These are phyloP conservation scores for Eretmocerus hayati DNA, from an alignment of 2,888 invertebrate genomes.

Conservation along the genomic window DNA sequence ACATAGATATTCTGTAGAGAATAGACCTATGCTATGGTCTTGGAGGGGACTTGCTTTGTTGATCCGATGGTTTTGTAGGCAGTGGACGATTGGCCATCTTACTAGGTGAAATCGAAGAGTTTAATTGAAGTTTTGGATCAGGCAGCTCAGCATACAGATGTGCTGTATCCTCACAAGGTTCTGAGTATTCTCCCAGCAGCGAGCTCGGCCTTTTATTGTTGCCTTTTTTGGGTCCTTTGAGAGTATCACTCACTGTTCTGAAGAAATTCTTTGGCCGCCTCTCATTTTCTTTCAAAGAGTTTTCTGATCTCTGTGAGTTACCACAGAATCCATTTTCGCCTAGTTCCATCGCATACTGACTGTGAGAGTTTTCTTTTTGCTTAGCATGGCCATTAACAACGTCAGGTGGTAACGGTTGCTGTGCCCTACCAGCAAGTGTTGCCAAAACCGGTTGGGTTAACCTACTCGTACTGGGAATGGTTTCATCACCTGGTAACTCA, in stretches of 20 bases:
- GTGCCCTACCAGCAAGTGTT: slow-evolving; percentile 34
- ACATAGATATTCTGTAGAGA: not conserved
- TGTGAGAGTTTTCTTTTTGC: slow-evolving; percentile 23
- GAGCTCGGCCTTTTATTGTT: slow-evolving; percentile 35
- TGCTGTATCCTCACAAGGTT: slow-evolving; percentile 51
- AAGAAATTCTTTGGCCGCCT: slow-evolving; percentile 53
- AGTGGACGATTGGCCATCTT: slow-evolving; percentile 65
- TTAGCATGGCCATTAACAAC: slow-evolving; percentile 35
- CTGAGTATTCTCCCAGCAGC: slow-evolving; percentile 52
- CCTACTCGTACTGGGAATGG: slow-evolving; percentile 45
- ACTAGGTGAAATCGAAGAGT: slow-evolving; percentile 42
- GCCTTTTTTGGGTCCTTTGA: slow-evolving; percentile 23
- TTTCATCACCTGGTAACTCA: slow-evolving; percentile 52
- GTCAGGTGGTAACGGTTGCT: slow-evolving; percentile 39
- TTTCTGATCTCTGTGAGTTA: slow-evolving; percentile 15
- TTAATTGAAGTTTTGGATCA: slow-evolving; percentile 37
- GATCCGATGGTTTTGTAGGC: slow-evolving; percentile 57
- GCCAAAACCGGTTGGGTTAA: slow-evolving; percentile 36
- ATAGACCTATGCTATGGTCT: slow-evolving; percentile 26
- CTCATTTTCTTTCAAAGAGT: not conserved
- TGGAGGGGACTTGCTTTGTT: slow-evolving; percentile 24
- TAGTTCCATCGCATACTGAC: slow-evolving; percentile 4
- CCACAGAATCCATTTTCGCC: slow-evolving; percentile 9
- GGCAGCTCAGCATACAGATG: slow-evolving; percentile 54
- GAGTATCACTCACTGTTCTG: slow-evolving; percentile 55